These are phyloP conservation scores for Labeo catla DNA, from an alignment of 2,113 vertebrate genomes.

Conservation along the genomic window DNA sequence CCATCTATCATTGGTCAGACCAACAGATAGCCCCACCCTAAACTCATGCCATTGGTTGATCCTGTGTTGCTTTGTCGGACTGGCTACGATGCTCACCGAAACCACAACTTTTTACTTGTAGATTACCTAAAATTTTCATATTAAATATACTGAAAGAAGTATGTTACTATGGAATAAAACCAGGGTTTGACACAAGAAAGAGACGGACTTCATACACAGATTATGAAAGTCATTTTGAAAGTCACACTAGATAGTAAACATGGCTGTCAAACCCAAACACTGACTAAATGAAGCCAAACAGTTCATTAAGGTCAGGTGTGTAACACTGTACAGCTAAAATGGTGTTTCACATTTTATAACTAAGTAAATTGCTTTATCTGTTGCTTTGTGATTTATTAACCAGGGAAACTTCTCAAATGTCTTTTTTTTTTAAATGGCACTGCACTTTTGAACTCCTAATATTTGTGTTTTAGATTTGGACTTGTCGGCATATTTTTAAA, in stretches of 20 bases:
- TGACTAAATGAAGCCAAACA: not conserved
- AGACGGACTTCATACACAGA: not conserved
- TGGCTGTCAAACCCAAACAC: not conserved
- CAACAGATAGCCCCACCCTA: not conserved
- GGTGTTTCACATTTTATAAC: conserved; percentile 6
- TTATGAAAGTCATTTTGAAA: not conserved
- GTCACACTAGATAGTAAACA: not conserved
- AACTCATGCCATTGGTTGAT: not conserved
- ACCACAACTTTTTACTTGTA: not conserved
- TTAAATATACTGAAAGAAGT: not conserved
- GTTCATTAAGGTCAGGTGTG: not conserved
- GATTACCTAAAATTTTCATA: not conserved
- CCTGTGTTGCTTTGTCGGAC: not conserved
- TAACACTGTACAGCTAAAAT: not conserved
- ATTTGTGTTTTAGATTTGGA: conserved; percentile 11
- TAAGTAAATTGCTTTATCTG: conserved; percentile 46
- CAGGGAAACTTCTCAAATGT: conserved; percentile 45
- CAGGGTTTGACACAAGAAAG: not conserved
- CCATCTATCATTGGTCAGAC: not conserved
- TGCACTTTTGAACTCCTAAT: conserved; percentile 28
- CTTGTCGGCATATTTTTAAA: not conserved
- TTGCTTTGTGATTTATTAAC: conserved; percentile 58
- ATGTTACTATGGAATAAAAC: not conserved
- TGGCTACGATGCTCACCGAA: not conserved
- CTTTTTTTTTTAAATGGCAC: not conserved